Conservation (phyloP, 2,113 vertebrate genomes). For the Nipponia nippon region DNA sequence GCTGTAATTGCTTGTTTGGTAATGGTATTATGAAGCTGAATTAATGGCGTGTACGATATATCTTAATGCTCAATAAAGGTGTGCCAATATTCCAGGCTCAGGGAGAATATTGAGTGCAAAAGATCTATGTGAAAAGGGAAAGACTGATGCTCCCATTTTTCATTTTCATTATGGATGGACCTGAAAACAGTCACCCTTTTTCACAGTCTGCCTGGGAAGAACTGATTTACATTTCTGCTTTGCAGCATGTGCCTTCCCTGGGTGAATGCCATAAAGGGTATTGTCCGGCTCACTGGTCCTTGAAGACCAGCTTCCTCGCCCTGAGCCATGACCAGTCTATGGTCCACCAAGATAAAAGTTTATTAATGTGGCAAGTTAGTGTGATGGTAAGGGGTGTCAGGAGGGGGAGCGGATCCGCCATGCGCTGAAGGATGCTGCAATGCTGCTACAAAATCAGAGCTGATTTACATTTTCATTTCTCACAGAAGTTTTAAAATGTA, state of each 20-base stretch:
- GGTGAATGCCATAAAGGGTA: not conserved
- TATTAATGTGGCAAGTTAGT: not conserved
- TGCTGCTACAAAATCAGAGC: not conserved
- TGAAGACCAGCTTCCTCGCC: not conserved
- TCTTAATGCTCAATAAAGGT: not conserved
- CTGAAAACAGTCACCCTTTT: slow-evolving; percentile 6
- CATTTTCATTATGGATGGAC: not conserved
- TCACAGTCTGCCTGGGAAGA: not conserved
- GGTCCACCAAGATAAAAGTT: not conserved
- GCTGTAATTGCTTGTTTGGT: not conserved
- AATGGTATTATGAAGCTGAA: slow-evolving; percentile 16
- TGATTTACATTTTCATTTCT: not conserved
- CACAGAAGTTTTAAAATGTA: not conserved
- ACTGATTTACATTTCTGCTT: slow-evolving; percentile 35
- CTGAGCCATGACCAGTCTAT: not conserved
- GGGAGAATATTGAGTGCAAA: not conserved
- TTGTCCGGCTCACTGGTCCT: not conserved
- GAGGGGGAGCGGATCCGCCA: not conserved
- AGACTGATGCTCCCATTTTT: not conserved
- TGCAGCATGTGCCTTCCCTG: not conserved
- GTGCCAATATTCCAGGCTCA: not conserved
- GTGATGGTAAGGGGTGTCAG: not conserved
- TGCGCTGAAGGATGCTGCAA: not conserved
- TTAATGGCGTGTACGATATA: not conserved
- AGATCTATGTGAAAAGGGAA: not conserved